Base-by-base conservation (phyloP, 2,113 vertebrate genomes). In the Todiramphus saurophagus region DNA sequence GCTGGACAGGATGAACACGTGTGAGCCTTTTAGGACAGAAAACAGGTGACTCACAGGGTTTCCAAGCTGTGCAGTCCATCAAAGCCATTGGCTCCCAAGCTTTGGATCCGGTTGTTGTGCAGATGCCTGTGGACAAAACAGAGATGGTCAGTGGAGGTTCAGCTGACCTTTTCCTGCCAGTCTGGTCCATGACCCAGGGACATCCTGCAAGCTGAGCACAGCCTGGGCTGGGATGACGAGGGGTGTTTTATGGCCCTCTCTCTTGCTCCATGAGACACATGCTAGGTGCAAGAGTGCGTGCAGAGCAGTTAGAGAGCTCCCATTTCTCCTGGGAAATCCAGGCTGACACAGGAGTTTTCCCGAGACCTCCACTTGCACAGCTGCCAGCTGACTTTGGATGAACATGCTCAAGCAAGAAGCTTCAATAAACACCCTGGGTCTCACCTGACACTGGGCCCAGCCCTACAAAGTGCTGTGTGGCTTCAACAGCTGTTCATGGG, bases 51-150 rank as follows among this genome's bases (percentile, higher is more conserved):
- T 99, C 97, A 99, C 99, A 99, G 97, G 28, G 99, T 99, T 97
- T 99, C 99, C 97, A 99, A 94, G 95, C 98, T 99, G 94, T 98
- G 98, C 94, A 99, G 98, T 89, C 99, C 99, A 92, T 99, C 99
- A 51, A 99, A 99, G 96, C 99, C 98, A 12, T 98, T 99, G 81
- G 98, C 97, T 74, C 98, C 99, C 97, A 99, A 98, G 75, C 96
- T 98, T 93, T 98, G 98, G 98, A 99, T 99, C 86, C 97, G 98
- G 97, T 99, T 99, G 98, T 99, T 99, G 95, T 99, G 99, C 90
- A 99, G 98, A 97, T 99, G 99, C 83, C 99, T 99, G 98, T 59
- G 94, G 91, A 96, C 96, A 96, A 92, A 83, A 87, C 20, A 67
- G 86, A 90, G 17, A 9, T 8, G 18, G 82, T 97, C 94, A 79